A percentile compares a stretch with the other conserved stretches of the same genome.
Conservation (phyloP, 2,888 invertebrate species). For the Dryobotodes eremita region DNA sequence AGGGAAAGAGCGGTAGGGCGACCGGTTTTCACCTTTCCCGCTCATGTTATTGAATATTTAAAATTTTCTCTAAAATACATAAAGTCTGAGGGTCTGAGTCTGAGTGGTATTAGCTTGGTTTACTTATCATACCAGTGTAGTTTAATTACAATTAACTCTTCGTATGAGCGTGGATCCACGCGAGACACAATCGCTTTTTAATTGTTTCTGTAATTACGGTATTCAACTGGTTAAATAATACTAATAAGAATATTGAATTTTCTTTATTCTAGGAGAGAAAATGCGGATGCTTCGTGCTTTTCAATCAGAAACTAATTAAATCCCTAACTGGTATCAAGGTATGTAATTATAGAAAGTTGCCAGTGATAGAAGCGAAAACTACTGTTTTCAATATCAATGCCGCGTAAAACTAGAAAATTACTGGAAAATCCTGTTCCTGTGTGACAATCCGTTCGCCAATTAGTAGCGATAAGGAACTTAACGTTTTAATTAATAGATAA, state of each 20-base stretch:
- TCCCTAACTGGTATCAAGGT: constrained; percentile 20
- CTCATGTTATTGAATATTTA: constrained; percentile 24
- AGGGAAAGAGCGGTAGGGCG: constrained; percentile 39
- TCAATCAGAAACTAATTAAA: constrained; percentile 44
- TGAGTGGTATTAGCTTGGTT: neutral
- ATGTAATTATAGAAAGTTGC: constrained; percentile 57
- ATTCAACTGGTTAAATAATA: neutral
- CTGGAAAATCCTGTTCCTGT: constrained; percentile 35
- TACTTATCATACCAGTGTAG: neutral
- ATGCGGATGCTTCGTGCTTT: constrained; percentile 5
- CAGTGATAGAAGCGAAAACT: constrained; percentile 29
- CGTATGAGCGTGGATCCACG: no score
- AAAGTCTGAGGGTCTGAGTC: neutral
- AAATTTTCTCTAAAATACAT: constrained; percentile 23
- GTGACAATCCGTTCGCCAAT: constrained; percentile 28
- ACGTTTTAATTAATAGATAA: constrained; percentile 43
- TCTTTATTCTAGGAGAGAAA: constrained; percentile 7
- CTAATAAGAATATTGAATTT: neutral
- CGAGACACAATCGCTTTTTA: no score
- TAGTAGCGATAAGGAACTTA: constrained; percentile 32
- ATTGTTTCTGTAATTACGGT: no score
- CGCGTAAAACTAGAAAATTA: constrained; percentile 43
- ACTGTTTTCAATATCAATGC: constrained; percentile 33
- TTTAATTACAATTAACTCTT: neutral
- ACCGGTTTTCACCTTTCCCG: constrained; percentile 44